Percentiles rank a stretch among this genome's conserved stretches.
phyloP scores from a whole-genome alignment of 2,797 vertebrate species.

The Chelonia mydas region DNA sequence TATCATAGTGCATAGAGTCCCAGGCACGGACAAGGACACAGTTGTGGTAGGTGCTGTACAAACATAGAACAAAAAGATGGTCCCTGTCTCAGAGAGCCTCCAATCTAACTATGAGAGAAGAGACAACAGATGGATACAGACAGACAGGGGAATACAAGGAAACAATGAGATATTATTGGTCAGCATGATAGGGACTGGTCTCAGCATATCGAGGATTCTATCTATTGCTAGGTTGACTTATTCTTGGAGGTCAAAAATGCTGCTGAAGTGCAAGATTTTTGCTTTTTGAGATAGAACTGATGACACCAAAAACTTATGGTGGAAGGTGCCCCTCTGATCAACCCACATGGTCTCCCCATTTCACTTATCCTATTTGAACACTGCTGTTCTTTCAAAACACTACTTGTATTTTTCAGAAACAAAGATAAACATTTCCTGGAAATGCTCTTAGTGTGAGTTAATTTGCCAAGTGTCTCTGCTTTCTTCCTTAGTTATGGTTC shows the following conservation, averaged over 20 bases:
- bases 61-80: no score
- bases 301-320: background rate
- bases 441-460: background rate
- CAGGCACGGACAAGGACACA: no score
- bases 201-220: no score
- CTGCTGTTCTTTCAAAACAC: accelerated
- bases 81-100: no score
- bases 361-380: accelerated
- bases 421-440: background rate
- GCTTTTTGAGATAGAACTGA: background rate
- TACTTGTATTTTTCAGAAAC: background rate
- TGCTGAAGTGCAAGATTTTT: background rate
- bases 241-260: background rate
- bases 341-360: background rate
- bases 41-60: no score
- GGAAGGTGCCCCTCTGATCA: background rate
- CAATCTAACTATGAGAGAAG: no score
- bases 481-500: background rate
- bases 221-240: background rate
- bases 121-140: no score
- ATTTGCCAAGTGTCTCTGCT: background rate
- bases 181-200: no score
- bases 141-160: no score
- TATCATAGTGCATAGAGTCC: no score
- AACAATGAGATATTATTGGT: no score